Base-by-base conservation (phyloP, 2,888 invertebrate genomes). In the Coecobrya sp. region DNA sequence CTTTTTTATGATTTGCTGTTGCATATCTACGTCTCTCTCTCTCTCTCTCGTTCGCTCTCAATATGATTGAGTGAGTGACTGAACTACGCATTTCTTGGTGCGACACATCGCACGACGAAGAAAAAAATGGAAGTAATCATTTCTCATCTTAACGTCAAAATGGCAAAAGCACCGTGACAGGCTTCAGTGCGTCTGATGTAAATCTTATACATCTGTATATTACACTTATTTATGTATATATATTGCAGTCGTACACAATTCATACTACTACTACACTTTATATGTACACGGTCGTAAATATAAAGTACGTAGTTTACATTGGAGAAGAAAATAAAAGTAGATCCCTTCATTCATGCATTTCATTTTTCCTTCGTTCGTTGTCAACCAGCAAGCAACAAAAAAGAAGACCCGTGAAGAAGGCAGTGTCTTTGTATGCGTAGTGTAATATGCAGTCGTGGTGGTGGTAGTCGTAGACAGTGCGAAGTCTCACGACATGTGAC, bases 61-160 rank as follows among this genome's bases (percentile, higher is more conserved):
- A 52, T 79, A 79, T 79, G 79, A 79, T 79, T 79, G 79, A 79
- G 70, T 70, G 70, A 70, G 79, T 79, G 79, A 79, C 79, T 79
- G 79, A 79, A 52, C 52, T 79, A 79, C 79, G 62, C 82, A 82
- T 62, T 82, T 82, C 8, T 59, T 79, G 55, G 79, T 79, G 79
- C 79, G 59, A 82, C 59, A 82, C 52, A 82, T 36, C 45, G n/a
- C 59, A 84, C 45, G n/a, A 84, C 36, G 65, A 65, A 62, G 85
- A 85, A 79, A 84, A 88, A 85, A 76, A 59, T 85, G 85, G 85
- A 85, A 76, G 90, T 76, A 90, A 90, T 90, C 90, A 90, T 90
- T 89, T 90, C 90, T 90, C 90, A 90, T 90, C 90, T 90, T 90
- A 90, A 90, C 90, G 90, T 90, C 90, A 90, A 85, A 90, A 85